Percentiles rank a stretch among this genome's conserved stretches.
Conservation (phyloP, 37 sponge, comb jelly and placozoan genomes). For the Aplysina aerophoba region DNA sequence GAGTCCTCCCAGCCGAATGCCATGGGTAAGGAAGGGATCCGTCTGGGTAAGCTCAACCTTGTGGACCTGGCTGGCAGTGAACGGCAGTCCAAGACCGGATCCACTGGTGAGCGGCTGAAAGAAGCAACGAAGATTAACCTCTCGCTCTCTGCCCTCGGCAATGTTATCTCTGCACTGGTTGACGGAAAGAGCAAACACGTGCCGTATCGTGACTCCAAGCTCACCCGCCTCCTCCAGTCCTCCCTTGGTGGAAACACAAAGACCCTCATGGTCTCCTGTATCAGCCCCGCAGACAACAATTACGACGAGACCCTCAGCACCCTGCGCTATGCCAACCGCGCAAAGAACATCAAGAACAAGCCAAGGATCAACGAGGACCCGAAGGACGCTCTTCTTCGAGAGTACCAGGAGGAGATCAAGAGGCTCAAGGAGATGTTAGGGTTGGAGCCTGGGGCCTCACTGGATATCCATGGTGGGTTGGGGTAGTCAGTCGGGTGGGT, state of each 20-base stretch:
- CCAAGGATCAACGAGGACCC: constrained; percentile 98
- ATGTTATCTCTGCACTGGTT: constrained; percentile 97
- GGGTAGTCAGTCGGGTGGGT: neutral
- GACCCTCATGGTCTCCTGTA: constrained; percentile 98
- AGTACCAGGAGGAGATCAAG: constrained; percentile 94
- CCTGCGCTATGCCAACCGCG: constrained; percentile 83
- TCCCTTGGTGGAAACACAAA: constrained; percentile 97
- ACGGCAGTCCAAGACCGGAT: constrained; percentile 94
- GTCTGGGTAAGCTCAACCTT: constrained; percentile 87
- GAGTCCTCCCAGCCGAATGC: constrained; percentile 55
- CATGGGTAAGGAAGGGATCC: constrained; percentile 56
- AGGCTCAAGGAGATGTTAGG: constrained; percentile 85
- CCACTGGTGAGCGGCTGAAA: constrained; percentile 88
- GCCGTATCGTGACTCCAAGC: constrained; percentile 96
- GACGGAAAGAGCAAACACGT: constrained; percentile 97
- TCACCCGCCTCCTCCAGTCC: constrained; percentile 94
- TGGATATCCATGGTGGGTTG: neutral
- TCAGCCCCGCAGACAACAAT: constrained; percentile 97
- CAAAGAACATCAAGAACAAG: constrained; percentile 99
- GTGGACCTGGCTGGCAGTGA: constrained; percentile 98
- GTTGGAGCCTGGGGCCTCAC: constrained; percentile 31
- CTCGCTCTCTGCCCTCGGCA: constrained; percentile 97
- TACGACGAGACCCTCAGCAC: constrained; percentile 95
- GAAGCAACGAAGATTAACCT: constrained; percentile 99
- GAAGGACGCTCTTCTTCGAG: constrained; percentile 92